A percentile compares a stretch with the other conserved stretches of the same genome.
Conservation (phyloP, 2,797 vertebrate genomes). For the Rhodeus uyekii region DNA sequence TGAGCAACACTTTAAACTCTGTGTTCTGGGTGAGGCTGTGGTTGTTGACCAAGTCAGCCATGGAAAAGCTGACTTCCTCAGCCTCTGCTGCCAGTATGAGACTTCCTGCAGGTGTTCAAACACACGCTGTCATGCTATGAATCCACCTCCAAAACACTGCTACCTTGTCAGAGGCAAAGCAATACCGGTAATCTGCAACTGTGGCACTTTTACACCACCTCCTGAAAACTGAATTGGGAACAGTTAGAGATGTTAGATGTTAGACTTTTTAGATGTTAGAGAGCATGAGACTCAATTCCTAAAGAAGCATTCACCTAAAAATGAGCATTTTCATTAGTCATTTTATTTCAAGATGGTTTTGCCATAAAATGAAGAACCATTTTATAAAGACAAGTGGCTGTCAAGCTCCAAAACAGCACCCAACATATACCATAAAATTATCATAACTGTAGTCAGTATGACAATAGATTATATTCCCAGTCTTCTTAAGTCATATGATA, state of each 20-base stretch:
- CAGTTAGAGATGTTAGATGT: too few relatives aligned
- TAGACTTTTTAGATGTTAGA: not conserved
- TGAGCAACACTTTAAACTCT: not conserved
- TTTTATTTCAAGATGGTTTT: not conserved
- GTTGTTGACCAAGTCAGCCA: constrained; percentile 27
- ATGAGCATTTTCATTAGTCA: not conserved
- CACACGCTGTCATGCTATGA: constrained; percentile 1
- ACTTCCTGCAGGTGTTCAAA: constrained; percentile 49
- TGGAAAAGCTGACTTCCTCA: constrained; percentile 49
- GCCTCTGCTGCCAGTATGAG: constrained; percentile 20
- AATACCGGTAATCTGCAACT: not conserved
- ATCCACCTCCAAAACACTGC: not conserved
- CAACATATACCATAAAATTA: not conserved
- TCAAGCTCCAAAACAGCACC: not conserved
- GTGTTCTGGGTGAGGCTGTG: constrained; percentile 37
- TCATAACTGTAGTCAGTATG: not conserved
- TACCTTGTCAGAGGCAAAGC: constrained; percentile 19
- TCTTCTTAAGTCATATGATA: too few relatives aligned
- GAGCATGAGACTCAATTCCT: not conserved
- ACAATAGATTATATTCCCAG: not conserved
- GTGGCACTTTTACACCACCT: not conserved
- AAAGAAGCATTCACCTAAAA: not conserved
- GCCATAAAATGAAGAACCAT: not conserved
- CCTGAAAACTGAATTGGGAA: not conserved
- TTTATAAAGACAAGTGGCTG: not conserved